Evolutionary conservation across 2,888 invertebrate species (phyloP), one percentile per base, ranked within the genome.

Genomic region (Parthenolecanium corni): DNA sequence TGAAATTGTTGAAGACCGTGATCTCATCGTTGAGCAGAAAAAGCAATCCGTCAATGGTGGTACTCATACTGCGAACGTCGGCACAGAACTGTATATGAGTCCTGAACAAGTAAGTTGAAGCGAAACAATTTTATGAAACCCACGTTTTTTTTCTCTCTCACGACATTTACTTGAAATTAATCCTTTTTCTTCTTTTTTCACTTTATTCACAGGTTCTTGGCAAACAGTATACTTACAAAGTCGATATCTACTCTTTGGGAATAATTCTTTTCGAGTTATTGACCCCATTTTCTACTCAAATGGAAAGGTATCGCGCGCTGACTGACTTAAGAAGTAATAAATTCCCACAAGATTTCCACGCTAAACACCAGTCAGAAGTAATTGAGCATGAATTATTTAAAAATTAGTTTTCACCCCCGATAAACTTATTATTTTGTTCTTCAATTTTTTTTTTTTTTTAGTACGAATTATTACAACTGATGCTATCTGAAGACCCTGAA

Each of bases 21-120:
- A 64, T 1, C 56, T 61, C 3, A 38, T 64, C 23, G 44, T 46
- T 51, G 46, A 47, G 11, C 52, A 64, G n/a, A 54, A 52, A 18
- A 65, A 62, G 47, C 49, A 63, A 53, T 54, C 61, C 3, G 52
- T 56, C 46, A 65, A 62, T 36, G 67, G 76, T 53, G 75, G 74
- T 65, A 67, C 72, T n/a, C 78, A 79, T 65, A 79, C 79, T 1
- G 78, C 79, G 49, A 77, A 80, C 67, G 84, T 84, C 42, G 93
- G 97, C 23, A 98, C 98, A 0, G 85, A 87, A 67, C 78, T 96
- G 1, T 98, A 98, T 75, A 98, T 98, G 97, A 94, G 95, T 42
- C 97, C 97, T 1, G 97, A 98, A 73, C 96, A 96, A 76, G 79
- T 80, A 67, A 63, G 61, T 62, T 21, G 36, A 25, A 31, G n/a